Conservation (phyloP, 1,140 invertebrate genomes). For the Portunus trituberculatus region DNA sequence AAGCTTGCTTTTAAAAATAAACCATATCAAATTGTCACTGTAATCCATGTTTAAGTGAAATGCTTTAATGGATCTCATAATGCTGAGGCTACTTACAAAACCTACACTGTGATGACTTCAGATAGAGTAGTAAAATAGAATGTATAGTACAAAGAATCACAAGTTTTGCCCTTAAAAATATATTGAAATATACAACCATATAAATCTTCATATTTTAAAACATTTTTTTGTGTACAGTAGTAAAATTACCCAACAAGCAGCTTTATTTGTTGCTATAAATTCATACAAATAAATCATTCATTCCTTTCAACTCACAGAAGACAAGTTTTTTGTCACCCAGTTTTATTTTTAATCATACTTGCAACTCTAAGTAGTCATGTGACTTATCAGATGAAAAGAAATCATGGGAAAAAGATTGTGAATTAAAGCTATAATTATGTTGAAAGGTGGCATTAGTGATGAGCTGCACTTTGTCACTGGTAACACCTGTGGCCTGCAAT, state of each 20-base stretch:
- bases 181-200: constrained; percentile 69
- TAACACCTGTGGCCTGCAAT: not conserved
- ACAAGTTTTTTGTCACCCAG: not conserved
- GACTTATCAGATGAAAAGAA: not conserved
- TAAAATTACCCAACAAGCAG: constrained; percentile 28
- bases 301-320: not conserved
- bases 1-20: not conserved
- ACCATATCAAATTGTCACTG: not conserved
- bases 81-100: not conserved
- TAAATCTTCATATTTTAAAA: constrained; percentile 51
- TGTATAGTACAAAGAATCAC: constrained; percentile 23
- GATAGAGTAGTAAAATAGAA: not conserved
- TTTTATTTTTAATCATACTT: not conserved
- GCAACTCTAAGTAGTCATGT: not conserved
- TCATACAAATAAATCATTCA: not conserved
- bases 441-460: not conserved
- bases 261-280: not conserved
- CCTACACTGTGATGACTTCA: not conserved
- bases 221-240: constrained; percentile 17
- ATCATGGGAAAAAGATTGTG: not conserved
- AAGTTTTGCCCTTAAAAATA: constrained; percentile 56
- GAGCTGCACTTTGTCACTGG: not conserved
- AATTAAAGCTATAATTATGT: not conserved
- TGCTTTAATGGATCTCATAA: not conserved
- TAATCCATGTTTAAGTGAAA: not conserved